These are phyloP conservation scores for Sturnus vulgaris DNA, from an alignment of 2,113 vertebrate species.

Conservation along the genomic window DNA sequence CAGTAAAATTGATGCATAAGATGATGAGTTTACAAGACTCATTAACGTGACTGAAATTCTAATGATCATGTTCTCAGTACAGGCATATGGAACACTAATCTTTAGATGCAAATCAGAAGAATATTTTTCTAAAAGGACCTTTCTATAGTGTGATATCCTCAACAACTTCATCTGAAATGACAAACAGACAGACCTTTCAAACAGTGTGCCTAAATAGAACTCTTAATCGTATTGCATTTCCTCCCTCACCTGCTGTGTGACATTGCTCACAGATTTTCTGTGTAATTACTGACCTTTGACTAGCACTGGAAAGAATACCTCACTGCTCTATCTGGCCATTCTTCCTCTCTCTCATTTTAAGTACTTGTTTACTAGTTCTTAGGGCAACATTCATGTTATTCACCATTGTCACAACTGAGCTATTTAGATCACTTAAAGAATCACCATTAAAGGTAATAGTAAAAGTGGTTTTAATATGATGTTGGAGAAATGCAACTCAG, in stretches of 20 bases:
- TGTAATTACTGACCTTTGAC: constrained; percentile 34
- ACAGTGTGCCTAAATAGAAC: background rate
- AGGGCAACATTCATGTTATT: background rate
- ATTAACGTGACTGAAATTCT: background rate
- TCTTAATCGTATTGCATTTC: constrained; percentile 11
- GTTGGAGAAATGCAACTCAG: background rate
- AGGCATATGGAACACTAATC: background rate
- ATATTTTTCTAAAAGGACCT: background rate
- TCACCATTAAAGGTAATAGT: background rate
- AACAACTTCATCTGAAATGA: background rate
- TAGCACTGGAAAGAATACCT: constrained; percentile 17
- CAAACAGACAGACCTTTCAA: background rate
- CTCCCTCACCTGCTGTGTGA: background rate
- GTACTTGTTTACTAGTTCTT: constrained; percentile 22
- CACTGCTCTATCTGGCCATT: background rate
- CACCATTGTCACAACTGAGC: background rate
- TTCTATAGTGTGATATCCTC: background rate
- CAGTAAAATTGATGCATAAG: background rate
- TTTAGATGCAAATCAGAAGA: background rate
- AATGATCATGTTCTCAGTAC: background rate
- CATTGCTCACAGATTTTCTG: background rate
- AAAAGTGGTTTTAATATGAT: background rate
- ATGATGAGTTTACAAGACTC: background rate
- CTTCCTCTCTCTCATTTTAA: background rate
- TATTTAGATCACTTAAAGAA: background rate